Conservation (phyloP, 2,113 vertebrate genomes). For the Nestor notabilis region DNA sequence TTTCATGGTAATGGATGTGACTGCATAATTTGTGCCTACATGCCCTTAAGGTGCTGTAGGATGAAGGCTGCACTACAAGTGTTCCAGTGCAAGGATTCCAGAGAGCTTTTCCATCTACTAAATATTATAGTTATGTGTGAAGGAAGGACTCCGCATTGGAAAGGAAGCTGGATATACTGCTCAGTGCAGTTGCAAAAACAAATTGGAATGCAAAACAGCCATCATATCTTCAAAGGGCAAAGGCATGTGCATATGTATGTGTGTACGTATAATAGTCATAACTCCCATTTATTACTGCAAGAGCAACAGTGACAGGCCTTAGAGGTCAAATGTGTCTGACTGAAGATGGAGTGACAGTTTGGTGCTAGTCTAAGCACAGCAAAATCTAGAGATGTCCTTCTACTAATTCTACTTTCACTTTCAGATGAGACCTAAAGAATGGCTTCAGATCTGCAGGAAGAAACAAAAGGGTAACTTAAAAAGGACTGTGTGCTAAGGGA, state of each 20-base stretch:
- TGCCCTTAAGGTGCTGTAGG: neutral
- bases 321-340: neutral
- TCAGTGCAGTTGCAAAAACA: neutral
- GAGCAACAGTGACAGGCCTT: neutral
- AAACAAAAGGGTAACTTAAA: neutral
- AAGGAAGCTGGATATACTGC: neutral
- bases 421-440: neutral
- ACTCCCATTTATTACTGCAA: neutral
- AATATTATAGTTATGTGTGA: neutral
- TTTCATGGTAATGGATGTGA: neutral
- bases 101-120: neutral
- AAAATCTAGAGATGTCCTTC: neutral
- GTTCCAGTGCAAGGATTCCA: neutral
- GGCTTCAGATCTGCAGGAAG: neutral
- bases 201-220: neutral
- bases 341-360: neutral
- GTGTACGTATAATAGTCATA: neutral
- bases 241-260: neutral
- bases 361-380: neutral
- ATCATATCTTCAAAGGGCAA: neutral
- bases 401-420: neutral
- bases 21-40: neutral
- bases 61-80: neutral
- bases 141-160: neutral
- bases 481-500: neutral